Conservation (phyloP, 2,797 vertebrate genomes). For the Acomys russatus region DNA sequence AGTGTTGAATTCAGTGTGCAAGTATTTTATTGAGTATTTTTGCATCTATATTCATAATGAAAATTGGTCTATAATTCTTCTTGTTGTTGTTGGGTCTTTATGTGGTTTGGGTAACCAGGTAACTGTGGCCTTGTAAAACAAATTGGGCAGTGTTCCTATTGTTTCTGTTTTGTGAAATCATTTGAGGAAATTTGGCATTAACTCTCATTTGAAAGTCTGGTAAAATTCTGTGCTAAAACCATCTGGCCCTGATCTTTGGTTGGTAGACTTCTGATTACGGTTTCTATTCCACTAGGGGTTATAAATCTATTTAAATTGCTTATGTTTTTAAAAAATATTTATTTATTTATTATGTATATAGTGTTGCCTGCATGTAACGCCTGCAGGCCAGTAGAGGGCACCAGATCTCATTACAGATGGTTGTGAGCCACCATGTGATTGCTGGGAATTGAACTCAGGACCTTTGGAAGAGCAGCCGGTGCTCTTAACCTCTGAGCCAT, state of each 20-base stretch:
- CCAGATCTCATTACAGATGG: too few species aligned
- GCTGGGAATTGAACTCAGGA: too few species aligned
- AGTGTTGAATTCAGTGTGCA: neutral
- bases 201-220: neutral
- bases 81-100: neutral
- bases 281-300: neutral
- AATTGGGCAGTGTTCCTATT: neutral
- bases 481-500: too few species aligned
- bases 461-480: too few species aligned
- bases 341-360: too few species aligned
- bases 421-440: too few species aligned
- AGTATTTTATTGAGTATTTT: neutral
- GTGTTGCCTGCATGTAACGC: too few species aligned
- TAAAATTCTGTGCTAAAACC: neutral
- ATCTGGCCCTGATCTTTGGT: neutral
- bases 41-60: neutral
- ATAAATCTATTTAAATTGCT: neutral
- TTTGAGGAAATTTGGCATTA: neutral
- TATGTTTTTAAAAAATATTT: too few species aligned
- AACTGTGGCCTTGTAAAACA: neutral
- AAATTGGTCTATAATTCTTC: neutral
- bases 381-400: too few species aligned
- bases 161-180: neutral
- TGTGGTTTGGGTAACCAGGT: neutral
- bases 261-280: neutral